phyloP scores from a whole-genome alignment of 2,797 vertebrate genomes.

The Thunnus albacares region DNA sequence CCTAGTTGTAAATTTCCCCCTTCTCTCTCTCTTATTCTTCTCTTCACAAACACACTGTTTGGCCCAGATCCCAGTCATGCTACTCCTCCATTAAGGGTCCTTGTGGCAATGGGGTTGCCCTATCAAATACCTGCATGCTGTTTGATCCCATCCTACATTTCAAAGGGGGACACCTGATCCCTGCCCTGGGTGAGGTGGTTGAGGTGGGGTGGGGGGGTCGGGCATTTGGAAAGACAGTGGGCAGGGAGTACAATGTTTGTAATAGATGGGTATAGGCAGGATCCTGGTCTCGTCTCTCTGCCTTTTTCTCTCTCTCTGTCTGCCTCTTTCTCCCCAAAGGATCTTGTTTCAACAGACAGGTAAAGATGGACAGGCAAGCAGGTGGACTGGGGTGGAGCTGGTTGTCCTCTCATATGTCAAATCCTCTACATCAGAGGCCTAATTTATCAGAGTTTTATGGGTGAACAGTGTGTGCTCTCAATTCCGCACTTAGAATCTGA shows the following conservation, averaged over 20 bases:
- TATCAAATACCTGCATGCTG: constrained; percentile 73
- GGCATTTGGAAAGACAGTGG: constrained; percentile 53
- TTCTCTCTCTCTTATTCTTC: constrained; percentile 14
- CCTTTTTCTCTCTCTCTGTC: constrained; percentile 23
- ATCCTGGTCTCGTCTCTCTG: constrained; percentile 34
- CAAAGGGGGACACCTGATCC: constrained; percentile 85
- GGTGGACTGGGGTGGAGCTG: constrained; percentile 43
- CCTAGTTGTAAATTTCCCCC: constrained; percentile 35
- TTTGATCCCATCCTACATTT: constrained; percentile 86
- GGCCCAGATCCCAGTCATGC: constrained; percentile 63
- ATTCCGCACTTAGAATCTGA: not conserved
- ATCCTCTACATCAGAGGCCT: constrained; percentile 24
- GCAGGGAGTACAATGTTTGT: constrained; percentile 63
- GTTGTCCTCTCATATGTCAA: constrained; percentile 48
- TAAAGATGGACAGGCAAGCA: constrained; percentile 62
- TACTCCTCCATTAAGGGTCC: constrained; percentile 72
- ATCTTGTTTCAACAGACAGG: constrained; percentile 64
- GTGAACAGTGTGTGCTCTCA: not conserved
- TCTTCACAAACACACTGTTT: constrained; percentile 46
- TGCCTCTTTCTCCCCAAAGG: constrained; percentile 16
- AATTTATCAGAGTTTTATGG: constrained; percentile 11
- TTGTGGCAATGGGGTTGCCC: constrained; percentile 72
- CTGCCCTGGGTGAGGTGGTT: constrained; percentile 62
- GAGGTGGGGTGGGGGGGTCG: constrained; percentile 45
- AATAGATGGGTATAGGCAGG: constrained; percentile 60